Conservation (phyloP, 2,888 invertebrate species). For the Amphipyra berbera region DNA sequence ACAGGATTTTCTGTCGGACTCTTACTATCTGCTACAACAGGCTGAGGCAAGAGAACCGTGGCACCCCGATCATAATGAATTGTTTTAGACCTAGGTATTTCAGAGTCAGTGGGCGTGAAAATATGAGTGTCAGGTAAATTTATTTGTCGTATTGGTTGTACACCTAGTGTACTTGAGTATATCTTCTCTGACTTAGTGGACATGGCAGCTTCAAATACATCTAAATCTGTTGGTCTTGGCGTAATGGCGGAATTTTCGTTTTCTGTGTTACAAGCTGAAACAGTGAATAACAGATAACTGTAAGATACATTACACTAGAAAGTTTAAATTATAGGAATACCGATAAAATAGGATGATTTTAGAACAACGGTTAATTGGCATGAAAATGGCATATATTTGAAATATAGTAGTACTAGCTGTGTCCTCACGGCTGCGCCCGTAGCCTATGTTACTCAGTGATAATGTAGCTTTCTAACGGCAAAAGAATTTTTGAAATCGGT, state of each 20-base stretch:
- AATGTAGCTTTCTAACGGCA: too few species aligned
- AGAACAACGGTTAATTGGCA: too few species aligned
- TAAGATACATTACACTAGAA: too few species aligned
- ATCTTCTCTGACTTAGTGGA: slow-evolving; percentile 77
- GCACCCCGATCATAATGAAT: slow-evolving; percentile 82
- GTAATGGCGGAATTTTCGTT: slow-evolving; percentile 67
- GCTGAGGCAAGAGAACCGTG: slow-evolving; percentile 73
- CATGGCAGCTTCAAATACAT: slow-evolving; percentile 75
- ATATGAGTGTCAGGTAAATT: slow-evolving; percentile 88
- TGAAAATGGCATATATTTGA: too few species aligned
- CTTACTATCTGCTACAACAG: slow-evolving; percentile 58
- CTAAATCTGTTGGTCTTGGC: slow-evolving; percentile 74
- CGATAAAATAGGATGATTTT: too few species aligned
- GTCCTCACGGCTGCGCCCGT: too few species aligned
- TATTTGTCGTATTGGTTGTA: slow-evolving; percentile 85
- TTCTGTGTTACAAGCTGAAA: slow-evolving; percentile 84
- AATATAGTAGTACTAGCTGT: too few species aligned
- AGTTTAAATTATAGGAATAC: too few species aligned
- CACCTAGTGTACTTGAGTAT: slow-evolving; percentile 79
- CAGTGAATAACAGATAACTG: slow-evolving; percentile 26
- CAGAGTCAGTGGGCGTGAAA: slow-evolving; percentile 87
- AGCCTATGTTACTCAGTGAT: too few species aligned
- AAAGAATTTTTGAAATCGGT: too few species aligned
- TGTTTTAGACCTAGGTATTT: slow-evolving; percentile 87
- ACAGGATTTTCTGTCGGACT: slow-evolving; percentile 46